A percentile compares a stretch with the other conserved stretches of the same genome.
These are phyloP conservation scores for Blennius ocellaris DNA, from an alignment of 2,113 vertebrate species.

Conservation along the genomic window DNA sequence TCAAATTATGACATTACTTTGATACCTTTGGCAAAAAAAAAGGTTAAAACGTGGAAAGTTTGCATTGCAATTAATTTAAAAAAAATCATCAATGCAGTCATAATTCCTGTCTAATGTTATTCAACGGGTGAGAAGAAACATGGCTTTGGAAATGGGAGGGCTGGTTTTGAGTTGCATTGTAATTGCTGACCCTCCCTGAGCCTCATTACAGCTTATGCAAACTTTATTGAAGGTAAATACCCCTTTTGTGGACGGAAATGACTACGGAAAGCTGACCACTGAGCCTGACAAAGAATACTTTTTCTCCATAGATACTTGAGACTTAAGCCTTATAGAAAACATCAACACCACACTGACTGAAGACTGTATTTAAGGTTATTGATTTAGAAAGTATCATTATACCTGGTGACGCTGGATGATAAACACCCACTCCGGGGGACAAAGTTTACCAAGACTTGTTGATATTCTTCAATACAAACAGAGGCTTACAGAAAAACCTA, in stretches of 20 bases:
- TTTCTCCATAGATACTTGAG: conserved; percentile 54
- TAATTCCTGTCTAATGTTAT: conserved; percentile 30
- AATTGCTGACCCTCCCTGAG: conserved; percentile 66
- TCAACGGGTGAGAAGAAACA: conserved; percentile 47
- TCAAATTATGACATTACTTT: background rate
- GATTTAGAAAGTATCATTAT: conserved; percentile 34
- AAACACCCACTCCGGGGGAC: background rate
- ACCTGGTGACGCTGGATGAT: background rate
- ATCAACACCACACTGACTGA: conserved; percentile 24
- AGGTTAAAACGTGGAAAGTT: background rate
- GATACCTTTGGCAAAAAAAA: background rate
- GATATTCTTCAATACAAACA: background rate
- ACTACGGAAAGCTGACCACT: conserved; percentile 58
- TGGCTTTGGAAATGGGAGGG: conserved; percentile 26
- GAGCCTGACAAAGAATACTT: conserved; percentile 55
- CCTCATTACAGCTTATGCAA: conserved; percentile 52
- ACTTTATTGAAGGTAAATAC: conserved; percentile 69
- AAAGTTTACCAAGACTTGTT: background rate
- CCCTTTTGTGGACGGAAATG: conserved; percentile 62
- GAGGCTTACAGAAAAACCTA: background rate
- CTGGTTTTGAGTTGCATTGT: conserved; percentile 74
- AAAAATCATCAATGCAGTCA: background rate
- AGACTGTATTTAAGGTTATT: conserved; percentile 15
- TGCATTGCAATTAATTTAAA: conserved; percentile 5
- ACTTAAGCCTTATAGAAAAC: conserved; percentile 50